Base-by-base conservation (phyloP, 2,888 invertebrate species). In the Dugesia japonica region DNA sequence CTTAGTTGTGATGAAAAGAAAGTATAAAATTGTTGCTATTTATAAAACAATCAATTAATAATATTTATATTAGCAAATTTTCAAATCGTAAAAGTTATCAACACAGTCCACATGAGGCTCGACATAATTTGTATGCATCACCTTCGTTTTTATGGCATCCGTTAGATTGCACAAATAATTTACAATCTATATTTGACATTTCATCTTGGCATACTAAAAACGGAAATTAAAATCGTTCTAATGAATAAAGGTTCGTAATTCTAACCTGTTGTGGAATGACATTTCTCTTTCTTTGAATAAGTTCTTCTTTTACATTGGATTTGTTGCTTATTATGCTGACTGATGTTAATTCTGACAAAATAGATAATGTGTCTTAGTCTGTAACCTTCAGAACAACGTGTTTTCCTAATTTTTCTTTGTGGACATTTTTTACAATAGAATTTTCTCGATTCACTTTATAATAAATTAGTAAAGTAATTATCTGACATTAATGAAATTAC, bases 371-470 rank as follows among this genome's bases (percentile, higher is more conserved):
- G 75, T 9, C 75, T 42, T n/a, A 75, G 28, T n/a, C 56, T 4
- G 23, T 75, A 75, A 26, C 75, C 75, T 42, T 75, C 75, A 7
- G 75, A 75, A 23, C 75, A 75, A 23, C 28, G 28, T 1, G 75
- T 75, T 26, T 23, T 42, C n/a, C 27, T 28, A 23, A 75, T 31
- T n/a, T 75, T 26, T 31, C 75, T 42, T 42, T 71, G 75, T 26
- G 75, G 75, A 75, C 75, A 75, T n/a, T 75, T 75, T 27, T 75
- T 71, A 71, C 75, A 75, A n/a, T 28, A 71, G 28, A 75, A 75
- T 71, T 31, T 42, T 56, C 56, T 56, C 23, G 56, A 4, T 56
- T 56, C 56, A 20, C 56, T 56, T 4, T 56, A 20, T 38, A 38
- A 38, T 38, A 17, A 13, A 38, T 13, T 17, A 38, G 9, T 38